Percentiles rank a stretch among this genome's conserved stretches.
phyloP scores from a whole-genome alignment of 2,113 vertebrate genomes.

The Nymphicus hollandicus region DNA sequence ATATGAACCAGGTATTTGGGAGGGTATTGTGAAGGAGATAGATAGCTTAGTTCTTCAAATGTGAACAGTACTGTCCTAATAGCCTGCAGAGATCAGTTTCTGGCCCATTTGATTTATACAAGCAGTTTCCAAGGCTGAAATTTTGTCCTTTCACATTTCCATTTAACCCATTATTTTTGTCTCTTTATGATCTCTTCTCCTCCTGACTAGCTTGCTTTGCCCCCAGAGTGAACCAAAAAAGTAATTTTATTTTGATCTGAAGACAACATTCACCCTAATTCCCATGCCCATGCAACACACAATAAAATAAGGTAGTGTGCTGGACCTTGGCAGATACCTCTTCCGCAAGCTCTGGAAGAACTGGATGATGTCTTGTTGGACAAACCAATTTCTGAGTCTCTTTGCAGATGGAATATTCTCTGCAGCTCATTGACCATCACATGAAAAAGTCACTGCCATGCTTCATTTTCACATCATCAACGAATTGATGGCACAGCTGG shows the following conservation, averaged over 20 bases:
- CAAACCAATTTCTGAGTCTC: not conserved
- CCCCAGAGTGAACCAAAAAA: not conserved
- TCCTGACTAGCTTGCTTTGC: not conserved
- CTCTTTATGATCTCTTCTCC: not conserved
- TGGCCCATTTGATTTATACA: not conserved
- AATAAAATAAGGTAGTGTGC: not conserved
- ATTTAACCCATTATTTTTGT: not conserved
- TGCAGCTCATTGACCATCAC: not conserved
- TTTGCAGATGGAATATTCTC: not conserved
- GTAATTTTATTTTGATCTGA: not conserved
- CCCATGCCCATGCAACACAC: not conserved
- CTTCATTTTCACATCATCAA: constrained; percentile 2
- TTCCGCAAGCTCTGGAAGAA: not conserved
- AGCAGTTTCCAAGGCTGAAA: not conserved
- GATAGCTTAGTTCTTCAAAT: not conserved
- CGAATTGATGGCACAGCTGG: not conserved
- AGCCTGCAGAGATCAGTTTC: not conserved
- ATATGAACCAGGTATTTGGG: not conserved
- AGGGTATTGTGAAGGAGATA: not conserved
- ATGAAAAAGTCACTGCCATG: not conserved
- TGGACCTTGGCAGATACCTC: not conserved
- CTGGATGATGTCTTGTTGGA: not conserved
- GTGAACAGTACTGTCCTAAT: not conserved
- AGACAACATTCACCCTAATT: not conserved
- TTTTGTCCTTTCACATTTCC: not conserved